Evolutionary conservation across 2,888 invertebrate species (phyloP), one percentile per base, ranked within the genome.

Genomic region (Chrysina gloriosa): DNA sequence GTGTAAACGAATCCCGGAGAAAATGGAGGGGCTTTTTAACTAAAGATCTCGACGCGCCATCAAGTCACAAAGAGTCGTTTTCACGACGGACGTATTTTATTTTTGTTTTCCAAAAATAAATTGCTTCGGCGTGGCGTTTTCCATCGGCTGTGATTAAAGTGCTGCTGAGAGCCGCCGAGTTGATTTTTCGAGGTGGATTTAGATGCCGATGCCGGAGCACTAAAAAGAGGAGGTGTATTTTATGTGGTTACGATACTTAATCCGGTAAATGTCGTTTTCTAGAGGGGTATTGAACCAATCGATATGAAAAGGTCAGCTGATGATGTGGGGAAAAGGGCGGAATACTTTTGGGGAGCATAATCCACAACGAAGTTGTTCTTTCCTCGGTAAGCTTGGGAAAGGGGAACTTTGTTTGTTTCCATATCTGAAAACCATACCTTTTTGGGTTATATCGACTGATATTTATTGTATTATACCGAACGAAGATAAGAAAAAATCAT

Each of bases 101-200:
- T 61, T 61, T 61, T 45, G 58, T 27, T 29, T 45, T 45, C 42
- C 14, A 42, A 61, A 58, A 61, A 29, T 61, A 61, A 42, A 61
- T 61, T 61, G 29, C 58, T 16, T 9, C 25, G 27, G 16, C 42
- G 25, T 6, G 36, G 16, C 25, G 42, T 42, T 61, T 61, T 19
- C 39, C 58, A 58, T 58, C 27, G 29, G 16, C 27, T 36, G 42
- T 61, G 58, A 61, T 61, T 61, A 61, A 61, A 61, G 42, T 61
- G 54, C 19, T 7, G 34, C 34, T 14, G 19, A 34, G n/a, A 47
- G 42, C 42, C 2, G 42, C 14, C 16, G 7, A 16, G 6, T 36
- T 36, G 36, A 36, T 36, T 36, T 14, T 14, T 4, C n/a, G 14
- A 14, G 1, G n/a, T 1, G 36, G 5, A 36, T 36, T 36, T 36